phyloP scores from a whole-genome alignment of 2,113 vertebrate species.

The Siphamia tubifer region DNA sequence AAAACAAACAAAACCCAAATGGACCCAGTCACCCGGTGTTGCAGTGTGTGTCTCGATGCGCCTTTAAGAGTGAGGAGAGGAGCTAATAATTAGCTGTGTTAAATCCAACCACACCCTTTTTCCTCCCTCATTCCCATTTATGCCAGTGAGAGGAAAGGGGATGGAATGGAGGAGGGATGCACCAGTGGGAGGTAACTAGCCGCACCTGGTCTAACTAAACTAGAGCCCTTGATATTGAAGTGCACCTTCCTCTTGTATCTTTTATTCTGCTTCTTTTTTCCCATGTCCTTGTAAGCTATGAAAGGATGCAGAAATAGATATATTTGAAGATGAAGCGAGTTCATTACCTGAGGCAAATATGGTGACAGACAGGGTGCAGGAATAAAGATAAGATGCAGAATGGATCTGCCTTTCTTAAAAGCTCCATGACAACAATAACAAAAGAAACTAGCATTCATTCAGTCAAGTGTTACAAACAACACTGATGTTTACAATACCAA shows the following conservation, averaged over 20 bases:
- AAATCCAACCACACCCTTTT: too few relatives aligned
- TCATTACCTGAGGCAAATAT: constrained; percentile 6
- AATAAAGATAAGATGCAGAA: constrained; percentile 41
- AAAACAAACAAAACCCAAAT: too few relatives aligned
- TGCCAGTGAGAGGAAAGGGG: too few relatives aligned
- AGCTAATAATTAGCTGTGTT: too few relatives aligned
- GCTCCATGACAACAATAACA: constrained; percentile 1
- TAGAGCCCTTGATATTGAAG: not conserved
- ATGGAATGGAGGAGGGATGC: too few relatives aligned
- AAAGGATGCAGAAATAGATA: constrained; percentile 26
- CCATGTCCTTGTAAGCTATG: constrained; percentile 11
- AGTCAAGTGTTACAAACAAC: not conserved
- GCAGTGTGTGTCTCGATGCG: too few relatives aligned
- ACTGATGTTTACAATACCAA: too few relatives aligned
- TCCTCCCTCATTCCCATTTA: too few relatives aligned
- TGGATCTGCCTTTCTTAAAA: not conserved
- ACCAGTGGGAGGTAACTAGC: too few relatives aligned
- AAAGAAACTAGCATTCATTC: constrained; percentile 3
- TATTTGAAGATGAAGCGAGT: constrained; percentile 33
- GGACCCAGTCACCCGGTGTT: too few relatives aligned
- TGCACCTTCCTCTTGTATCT: constrained; percentile 31
- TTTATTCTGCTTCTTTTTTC: not conserved
- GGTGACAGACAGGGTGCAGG: constrained; percentile 3
- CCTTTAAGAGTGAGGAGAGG: too few relatives aligned
- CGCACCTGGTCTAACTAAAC: too few relatives aligned